Conservation (phyloP, 2,113 vertebrate species). For the Caretta caretta region DNA sequence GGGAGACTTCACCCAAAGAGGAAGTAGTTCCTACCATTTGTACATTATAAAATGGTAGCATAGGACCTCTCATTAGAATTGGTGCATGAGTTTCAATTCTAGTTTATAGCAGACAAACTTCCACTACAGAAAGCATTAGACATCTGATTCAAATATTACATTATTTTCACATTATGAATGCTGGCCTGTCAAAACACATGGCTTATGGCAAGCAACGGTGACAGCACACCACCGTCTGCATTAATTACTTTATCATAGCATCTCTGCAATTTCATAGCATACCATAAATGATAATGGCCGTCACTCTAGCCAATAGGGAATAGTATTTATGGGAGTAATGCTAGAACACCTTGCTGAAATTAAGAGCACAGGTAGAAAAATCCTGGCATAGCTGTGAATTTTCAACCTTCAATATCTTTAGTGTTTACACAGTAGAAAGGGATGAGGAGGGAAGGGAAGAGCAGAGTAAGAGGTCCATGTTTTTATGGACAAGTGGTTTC, state of each 20-base stretch:
- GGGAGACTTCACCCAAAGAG: not conserved
- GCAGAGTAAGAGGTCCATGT: not conserved
- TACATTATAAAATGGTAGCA: not conserved
- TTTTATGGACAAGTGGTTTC: not conserved
- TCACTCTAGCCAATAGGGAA: rapidly evolving
- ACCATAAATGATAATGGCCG: not conserved
- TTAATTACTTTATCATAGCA: not conserved
- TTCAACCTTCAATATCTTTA: not conserved
- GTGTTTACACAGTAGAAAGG: not conserved
- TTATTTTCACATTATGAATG: not conserved
- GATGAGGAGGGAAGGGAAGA: rapidly evolving
- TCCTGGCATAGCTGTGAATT: not conserved
- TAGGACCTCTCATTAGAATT: not conserved
- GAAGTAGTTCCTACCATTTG: not conserved
- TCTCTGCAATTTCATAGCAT: not conserved
- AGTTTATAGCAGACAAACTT: not conserved
- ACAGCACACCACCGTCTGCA: rapidly evolving
- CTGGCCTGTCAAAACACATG: rapidly evolving
- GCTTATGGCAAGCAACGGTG: rapidly evolving
- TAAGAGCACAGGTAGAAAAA: not conserved
- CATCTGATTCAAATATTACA: not conserved
- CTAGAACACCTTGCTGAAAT: not conserved
- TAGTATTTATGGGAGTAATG: not conserved
- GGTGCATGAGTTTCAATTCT: not conserved
- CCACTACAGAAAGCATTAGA: not conserved